Percentiles rank a stretch among this genome's conserved stretches.
phyloP scores from a whole-genome alignment of 2,113 vertebrate genomes.

The Periophthalmodon schlosseri region DNA sequence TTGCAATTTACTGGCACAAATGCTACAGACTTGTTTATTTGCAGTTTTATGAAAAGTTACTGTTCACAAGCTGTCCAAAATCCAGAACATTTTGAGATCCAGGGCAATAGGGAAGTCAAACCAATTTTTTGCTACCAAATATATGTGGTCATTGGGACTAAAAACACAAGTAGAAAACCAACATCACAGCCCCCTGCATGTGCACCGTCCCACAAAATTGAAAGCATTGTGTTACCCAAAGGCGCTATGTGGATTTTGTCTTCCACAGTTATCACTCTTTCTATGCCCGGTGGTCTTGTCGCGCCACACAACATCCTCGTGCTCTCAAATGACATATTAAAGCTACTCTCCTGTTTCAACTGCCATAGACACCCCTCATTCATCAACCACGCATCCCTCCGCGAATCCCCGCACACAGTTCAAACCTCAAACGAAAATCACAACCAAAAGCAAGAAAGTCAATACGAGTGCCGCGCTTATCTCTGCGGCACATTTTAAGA shows the following conservation, averaged over 20 bases:
- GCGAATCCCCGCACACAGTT: slow-evolving; percentile 3
- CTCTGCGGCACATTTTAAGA: slow-evolving; percentile 41
- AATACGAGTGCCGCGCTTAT: slow-evolving; percentile 4
- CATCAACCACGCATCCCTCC: slow-evolving; percentile 58
- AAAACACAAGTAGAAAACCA: slow-evolving; percentile 29
- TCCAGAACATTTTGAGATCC: slow-evolving; percentile 13
- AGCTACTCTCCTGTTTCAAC: slow-evolving; percentile 63
- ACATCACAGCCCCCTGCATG: slow-evolving; percentile 37
- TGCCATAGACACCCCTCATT: slow-evolving; percentile 65
- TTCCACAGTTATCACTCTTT: slow-evolving; percentile 68
- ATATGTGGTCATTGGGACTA: slow-evolving; percentile 6
- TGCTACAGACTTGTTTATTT: background rate
- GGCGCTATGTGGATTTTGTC: slow-evolving; percentile 53
- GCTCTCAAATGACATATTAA: slow-evolving; percentile 69
- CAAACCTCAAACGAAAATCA: slow-evolving; percentile 28
- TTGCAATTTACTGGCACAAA: slow-evolving; percentile 1
- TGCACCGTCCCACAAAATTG: slow-evolving; percentile 40
- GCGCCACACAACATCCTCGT: slow-evolving; percentile 65
- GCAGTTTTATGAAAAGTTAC: background rate
- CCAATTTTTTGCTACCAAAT: slow-evolving; percentile 21
- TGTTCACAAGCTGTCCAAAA: background rate
- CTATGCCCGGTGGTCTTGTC: slow-evolving; percentile 61
- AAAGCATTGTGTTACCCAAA: slow-evolving; percentile 60
- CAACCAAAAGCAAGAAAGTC: slow-evolving; percentile 25
- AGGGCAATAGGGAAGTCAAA: slow-evolving; percentile 13